phyloP scores from a whole-genome alignment of 2,888 invertebrate species.

The Sylvicola cinctus region DNA sequence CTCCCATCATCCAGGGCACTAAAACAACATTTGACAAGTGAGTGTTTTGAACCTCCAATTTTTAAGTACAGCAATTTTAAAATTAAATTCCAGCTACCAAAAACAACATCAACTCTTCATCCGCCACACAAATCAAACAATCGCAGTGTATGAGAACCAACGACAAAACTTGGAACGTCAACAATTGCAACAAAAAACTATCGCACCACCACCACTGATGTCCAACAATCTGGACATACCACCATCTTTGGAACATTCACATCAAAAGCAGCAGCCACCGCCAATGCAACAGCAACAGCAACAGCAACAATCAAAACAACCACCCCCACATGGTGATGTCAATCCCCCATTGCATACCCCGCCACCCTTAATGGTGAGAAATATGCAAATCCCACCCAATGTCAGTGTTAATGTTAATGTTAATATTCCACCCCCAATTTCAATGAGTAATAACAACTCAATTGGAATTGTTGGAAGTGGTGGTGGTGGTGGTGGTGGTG shows the following conservation, averaged over 20 bases:
- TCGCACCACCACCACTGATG: constrained; percentile 14
- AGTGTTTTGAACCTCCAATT: constrained; percentile 11
- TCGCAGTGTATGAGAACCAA: constrained; percentile 64
- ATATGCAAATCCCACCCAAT: constrained; percentile 19
- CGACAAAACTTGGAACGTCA: constrained; percentile 36
- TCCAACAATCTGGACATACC: too few species aligned
- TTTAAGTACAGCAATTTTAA: neutral
- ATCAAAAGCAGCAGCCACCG: constrained; percentile 6
- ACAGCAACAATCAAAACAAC: constrained; percentile 9
- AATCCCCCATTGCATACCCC: too few species aligned
- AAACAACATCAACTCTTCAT: constrained; percentile 92
- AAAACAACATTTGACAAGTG: constrained; percentile 65
- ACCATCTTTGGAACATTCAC: too few species aligned
- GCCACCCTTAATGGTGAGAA: constrained; percentile 23
- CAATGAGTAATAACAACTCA: constrained; percentile 15
- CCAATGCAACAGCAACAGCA: constrained; percentile 5
- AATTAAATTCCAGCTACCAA: constrained; percentile 41
- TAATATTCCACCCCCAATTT: constrained; percentile 1
- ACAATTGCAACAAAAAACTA: constrained; percentile 15
- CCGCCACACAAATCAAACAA: constrained; percentile 74
- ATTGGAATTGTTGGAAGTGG: too few species aligned
- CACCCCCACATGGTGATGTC: too few species aligned
- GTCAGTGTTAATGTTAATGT: too few species aligned
- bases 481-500: too few species aligned
- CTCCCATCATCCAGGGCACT: constrained; percentile 56